Evolutionary conservation across 2,888 invertebrate genomes (phyloP).

Genomic region (Poecilus cupreus): DNA sequence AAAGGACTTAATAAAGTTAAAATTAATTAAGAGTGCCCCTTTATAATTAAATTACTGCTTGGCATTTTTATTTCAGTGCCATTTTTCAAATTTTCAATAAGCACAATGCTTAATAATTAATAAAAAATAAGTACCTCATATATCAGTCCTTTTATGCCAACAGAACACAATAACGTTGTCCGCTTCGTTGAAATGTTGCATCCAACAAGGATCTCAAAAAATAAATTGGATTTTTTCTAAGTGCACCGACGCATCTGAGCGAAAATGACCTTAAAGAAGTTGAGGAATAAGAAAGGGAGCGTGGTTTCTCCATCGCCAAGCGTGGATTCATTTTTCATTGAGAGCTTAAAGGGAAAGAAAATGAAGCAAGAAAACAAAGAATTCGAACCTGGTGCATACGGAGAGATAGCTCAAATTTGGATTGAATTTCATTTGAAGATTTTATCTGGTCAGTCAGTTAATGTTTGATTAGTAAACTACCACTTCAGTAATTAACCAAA

Average conservation of each 20-base stretch:
- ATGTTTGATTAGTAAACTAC: no score
- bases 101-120: constrained; percentile 8
- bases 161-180: constrained; percentile 10
- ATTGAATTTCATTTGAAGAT: constrained; percentile 16
- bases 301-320: background rate
- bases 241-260: constrained; percentile 40
- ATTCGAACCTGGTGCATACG: constrained; percentile 23
- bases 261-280: background rate
- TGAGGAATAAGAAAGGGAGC: background rate
- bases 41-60: background rate
- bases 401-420: background rate
- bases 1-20: background rate
- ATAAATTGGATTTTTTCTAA: constrained; percentile 70
- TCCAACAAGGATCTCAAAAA: constrained; percentile 65
- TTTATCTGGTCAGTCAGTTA: no score
- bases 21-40: background rate
- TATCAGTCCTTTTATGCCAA: background rate
- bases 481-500: no score
- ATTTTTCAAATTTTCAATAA: constrained; percentile 3
- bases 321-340: constrained; percentile 56
- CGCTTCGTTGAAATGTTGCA: constrained; percentile 27
- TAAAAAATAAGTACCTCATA: constrained; percentile 22
- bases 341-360: constrained; percentile 45
- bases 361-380: constrained; percentile 31
- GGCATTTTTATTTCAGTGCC: background rate